A percentile compares a stretch with the other conserved stretches of the same genome.
Evolutionary conservation across 2,797 vertebrate genomes (phyloP).

Genomic region (Microctenopoma lineatum): DNA sequence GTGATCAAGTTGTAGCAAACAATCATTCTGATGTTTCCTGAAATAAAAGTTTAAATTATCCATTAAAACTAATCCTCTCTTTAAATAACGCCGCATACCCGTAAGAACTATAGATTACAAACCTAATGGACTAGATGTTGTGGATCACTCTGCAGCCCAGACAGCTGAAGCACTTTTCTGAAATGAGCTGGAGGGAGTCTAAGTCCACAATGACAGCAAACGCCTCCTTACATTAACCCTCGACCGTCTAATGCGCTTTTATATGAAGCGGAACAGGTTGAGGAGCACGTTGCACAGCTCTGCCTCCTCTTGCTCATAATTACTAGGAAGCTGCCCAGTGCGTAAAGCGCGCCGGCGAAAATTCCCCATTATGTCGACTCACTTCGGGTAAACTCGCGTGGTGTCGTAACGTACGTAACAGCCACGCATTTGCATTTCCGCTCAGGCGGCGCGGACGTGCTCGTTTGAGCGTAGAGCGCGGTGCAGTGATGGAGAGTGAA

Average conservation of each 20-base stretch:
- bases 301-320: conserved; percentile 20
- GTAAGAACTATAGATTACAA: neutral
- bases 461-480: conserved; percentile 15
- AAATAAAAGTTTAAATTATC: neutral
- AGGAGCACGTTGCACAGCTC: neutral
- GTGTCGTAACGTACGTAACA: conserved; percentile 9
- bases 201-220: conserved; percentile 22
- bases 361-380: neutral
- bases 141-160: neutral
- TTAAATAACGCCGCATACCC: neutral
- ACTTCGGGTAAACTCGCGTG: neutral
- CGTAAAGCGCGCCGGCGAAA: conserved; percentile 13
- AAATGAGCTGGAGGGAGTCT: conserved; percentile 19
- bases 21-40: neutral
- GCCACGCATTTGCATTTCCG: conserved; percentile 21
- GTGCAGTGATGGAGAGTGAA: conserved; percentile 38
- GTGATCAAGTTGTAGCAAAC: neutral
- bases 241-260: conserved; percentile 35
- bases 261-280: conserved; percentile 22
- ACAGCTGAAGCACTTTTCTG: conserved; percentile 8
- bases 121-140: conserved; percentile 14
- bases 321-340: neutral
- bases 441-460: conserved; percentile 29
- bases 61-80: neutral
- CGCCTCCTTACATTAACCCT: conserved; percentile 50